Base-by-base conservation (phyloP, 2,888 invertebrate species). In the Gastracanthus pulcherrimus region DNA sequence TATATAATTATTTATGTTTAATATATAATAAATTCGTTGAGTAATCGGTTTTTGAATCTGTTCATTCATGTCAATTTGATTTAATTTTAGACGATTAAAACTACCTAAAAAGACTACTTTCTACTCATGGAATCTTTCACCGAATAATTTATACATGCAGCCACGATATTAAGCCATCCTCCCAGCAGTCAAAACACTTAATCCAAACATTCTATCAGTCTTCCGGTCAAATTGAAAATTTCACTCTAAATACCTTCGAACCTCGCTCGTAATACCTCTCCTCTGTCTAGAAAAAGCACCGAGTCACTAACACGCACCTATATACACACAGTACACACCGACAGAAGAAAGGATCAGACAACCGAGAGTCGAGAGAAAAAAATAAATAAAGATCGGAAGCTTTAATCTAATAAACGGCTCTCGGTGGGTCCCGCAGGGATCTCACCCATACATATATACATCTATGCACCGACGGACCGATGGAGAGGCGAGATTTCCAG, bases 381-480 rank as follows among this genome's bases (percentile, higher is more conserved):
- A 60, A 76, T 55, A 66, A 72, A 74, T 69, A 75, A 41, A 70
- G 51, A 75, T 80, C 62, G 80, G 75, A 64, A 70, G 76, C 76
- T 80, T 71, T 76, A 76, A 80, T 80, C 76, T 76, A 80, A 80
- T 80, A 76, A 76, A 66, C 64, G 41, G 41, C 62, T 80, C 74
- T 67, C 23, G 26, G n/a, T n/a, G n/a, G n/a, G 0, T 58, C 64
- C 71, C 58, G 29, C 9, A 29, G 41, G 11, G 66, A 7, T n/a
- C n/a, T n/a, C n/a, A n/a, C n/a, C n/a, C n/a, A n/a, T n/a, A n/a
- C n/a, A n/a, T n/a, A n/a, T n/a, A n/a, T n/a, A n/a, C n/a, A n/a
- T n/a, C n/a, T n/a, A n/a, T n/a, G n/a, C n/a, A n/a, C n/a, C n/a
- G n/a, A n/a, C n/a, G n/a, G 55, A 29, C 36, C 55, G 80, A 75